Base-by-base conservation (phyloP, 2,888 invertebrate species). In the Eupithecia centaureata region DNA sequence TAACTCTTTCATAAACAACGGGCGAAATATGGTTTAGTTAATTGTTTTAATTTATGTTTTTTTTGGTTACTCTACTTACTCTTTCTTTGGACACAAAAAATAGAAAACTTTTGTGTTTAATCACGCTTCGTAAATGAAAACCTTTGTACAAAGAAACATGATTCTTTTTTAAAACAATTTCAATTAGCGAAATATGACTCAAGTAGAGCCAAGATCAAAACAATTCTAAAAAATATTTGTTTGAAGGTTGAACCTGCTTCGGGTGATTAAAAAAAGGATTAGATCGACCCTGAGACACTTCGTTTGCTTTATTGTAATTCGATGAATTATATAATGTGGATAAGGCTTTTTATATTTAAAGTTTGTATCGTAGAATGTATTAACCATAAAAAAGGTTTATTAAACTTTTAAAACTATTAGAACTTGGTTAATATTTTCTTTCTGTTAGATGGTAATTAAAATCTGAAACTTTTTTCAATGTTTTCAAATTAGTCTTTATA, bases 251-350 rank as follows among this genome's bases (percentile, higher is more conserved):
- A 90, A 84, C 83, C 87, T 72, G 87, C 89, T 88, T 74, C 83
- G 84, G 87, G 88, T 86, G 85, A 90, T 88, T 89, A 88, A 88
- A 86, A 87, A 88, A 90, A 90, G 83, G n/a, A n/a, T 91, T 86
- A 79, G 82, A 77, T 82, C 79, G 82, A 77, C 85, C 82, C 81
- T 84, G 84, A 86, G 87, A 89, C 87, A 30, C 18, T 28, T 89
- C 86, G 80, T 78, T 63, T 12, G 12, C n/a, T 22, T 52, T 56
- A 76, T 35, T 51, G 15, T 54, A 25, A 35, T 68, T 62, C 56
- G 10, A 28, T 25, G 0, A n/a, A 52, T 59, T 67, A 70, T 68
- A 57, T n/a, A n/a, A n/a, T n/a, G n/a, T n/a, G n/a, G 57, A 57
- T 51, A 33, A 42, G 38, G 38, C 18, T n/a, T n/a, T n/a, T n/a